Percentiles rank a stretch among this genome's conserved stretches.
These are phyloP conservation scores for Chiroxiphia lanceolata DNA, from an alignment of 2,797 vertebrate genomes.

Conservation along the genomic window DNA sequence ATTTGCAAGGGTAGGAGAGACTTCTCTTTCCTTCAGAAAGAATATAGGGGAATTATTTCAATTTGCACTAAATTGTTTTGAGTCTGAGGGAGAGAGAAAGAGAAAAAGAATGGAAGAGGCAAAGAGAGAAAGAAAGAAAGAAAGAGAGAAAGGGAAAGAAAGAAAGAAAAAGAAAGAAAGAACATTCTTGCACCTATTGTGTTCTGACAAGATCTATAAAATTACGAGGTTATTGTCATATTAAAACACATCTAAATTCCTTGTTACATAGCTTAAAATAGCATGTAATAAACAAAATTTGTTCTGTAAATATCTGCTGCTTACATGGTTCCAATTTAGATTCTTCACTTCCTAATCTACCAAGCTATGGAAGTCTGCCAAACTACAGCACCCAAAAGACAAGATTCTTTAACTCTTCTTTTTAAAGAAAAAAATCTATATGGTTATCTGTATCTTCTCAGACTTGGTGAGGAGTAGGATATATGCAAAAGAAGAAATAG, in stretches of 20 bases:
- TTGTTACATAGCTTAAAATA: background rate
- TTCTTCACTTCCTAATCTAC: background rate
- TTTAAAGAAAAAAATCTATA: background rate
- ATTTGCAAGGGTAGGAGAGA: background rate
- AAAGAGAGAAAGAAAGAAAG: no score
- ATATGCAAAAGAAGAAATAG: background rate
- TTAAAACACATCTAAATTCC: background rate
- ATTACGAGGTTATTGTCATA: background rate
- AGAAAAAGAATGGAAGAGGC: no score
- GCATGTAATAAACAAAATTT: background rate
- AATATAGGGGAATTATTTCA: background rate
- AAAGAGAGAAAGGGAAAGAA: background rate
- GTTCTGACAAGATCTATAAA: background rate
- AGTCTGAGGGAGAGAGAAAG: background rate
- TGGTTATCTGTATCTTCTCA: background rate
- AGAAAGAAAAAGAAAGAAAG: no score
- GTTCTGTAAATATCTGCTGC: background rate
- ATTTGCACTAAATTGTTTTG: background rate
- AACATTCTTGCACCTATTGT: background rate
- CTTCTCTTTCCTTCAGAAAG: background rate
- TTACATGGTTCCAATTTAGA: background rate
- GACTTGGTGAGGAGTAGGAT: background rate
- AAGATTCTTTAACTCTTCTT: background rate
- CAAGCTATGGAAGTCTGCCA: background rate
- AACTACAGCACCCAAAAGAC: background rate